Conservation (phyloP, 1,140 invertebrate genomes). For the Centruroides vittatus region DNA sequence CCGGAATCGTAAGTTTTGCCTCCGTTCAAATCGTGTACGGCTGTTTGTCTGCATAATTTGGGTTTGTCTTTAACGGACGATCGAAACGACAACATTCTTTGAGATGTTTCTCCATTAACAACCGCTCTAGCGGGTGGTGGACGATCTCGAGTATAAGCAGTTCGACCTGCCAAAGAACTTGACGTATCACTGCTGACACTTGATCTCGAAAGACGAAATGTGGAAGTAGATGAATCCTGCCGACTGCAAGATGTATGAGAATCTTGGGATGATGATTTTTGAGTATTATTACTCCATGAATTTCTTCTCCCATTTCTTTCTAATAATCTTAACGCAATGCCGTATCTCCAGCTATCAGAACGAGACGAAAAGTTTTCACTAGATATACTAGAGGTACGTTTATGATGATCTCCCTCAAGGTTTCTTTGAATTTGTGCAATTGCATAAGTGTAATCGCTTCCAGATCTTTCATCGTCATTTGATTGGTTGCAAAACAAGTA, state of each 20-base stretch:
- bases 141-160: background rate
- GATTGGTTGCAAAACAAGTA: slow-evolving; percentile 6
- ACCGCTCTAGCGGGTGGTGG: background rate
- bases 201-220: slow-evolving; percentile 19
- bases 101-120: background rate
- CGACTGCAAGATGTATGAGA: slow-evolving; percentile 18
- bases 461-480: background rate
- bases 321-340: slow-evolving; percentile 33
- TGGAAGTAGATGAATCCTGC: slow-evolving; percentile 20
- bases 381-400: slow-evolving; percentile 50
- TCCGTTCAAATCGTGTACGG: slow-evolving; percentile 10
- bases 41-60: slow-evolving; percentile 16
- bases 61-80: slow-evolving; percentile 11
- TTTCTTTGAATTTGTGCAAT: slow-evolving; percentile 52
- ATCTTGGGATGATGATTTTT: slow-evolving; percentile 13
- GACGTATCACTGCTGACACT: slow-evolving; percentile 19
- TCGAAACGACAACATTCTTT: background rate
- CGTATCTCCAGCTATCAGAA: slow-evolving; percentile 59
- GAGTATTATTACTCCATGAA: slow-evolving; percentile 13
- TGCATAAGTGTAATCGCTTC: slow-evolving; percentile 55
- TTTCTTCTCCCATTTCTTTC: slow-evolving; percentile 37
- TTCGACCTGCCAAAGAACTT: background rate
- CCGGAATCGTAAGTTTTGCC: too few species aligned
- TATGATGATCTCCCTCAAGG: slow-evolving; percentile 10
- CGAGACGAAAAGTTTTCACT: slow-evolving; percentile 74